A percentile compares a stretch with the other conserved stretches of the same genome.
These are phyloP conservation scores for Macroramphosus scolopax DNA, from an alignment of 2,797 vertebrate species.

Conservation along the genomic window DNA sequence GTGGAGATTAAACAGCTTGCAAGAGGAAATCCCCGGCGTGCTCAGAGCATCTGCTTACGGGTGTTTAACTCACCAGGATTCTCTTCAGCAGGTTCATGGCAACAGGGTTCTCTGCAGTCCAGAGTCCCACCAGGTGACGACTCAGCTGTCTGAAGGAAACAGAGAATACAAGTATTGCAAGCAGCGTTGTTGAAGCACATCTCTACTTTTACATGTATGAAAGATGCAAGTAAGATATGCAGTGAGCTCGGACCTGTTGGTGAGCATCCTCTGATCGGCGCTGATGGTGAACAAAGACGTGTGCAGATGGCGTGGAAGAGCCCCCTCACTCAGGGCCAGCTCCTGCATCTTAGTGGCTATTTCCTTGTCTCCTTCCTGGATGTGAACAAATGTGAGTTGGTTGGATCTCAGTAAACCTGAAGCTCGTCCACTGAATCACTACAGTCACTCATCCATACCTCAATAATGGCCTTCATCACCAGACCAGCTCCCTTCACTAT, in stretches of 20 bases:
- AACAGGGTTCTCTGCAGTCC: constrained; percentile 95
- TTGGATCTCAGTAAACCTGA: too few relatives aligned
- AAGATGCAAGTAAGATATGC: too few relatives aligned
- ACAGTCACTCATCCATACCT: constrained; percentile 79
- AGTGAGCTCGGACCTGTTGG: too few relatives aligned
- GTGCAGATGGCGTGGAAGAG: constrained; percentile 94
- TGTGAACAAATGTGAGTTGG: constrained; percentile 1
- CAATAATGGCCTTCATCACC: constrained; percentile 99
- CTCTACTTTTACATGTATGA: too few relatives aligned
- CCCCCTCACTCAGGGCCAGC: constrained; percentile 96
- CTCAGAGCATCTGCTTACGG: too few relatives aligned
- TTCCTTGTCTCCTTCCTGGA: constrained; percentile 97
- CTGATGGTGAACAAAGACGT: constrained; percentile 98
- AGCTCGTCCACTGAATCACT: too few relatives aligned
- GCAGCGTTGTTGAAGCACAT: too few relatives aligned
- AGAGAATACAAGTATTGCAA: too few relatives aligned
- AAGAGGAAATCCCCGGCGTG: too few relatives aligned
- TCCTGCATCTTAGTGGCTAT: constrained; percentile 99
- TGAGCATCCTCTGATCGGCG: constrained; percentile 96
- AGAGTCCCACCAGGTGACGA: constrained; percentile 96
- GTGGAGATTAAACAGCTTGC: too few relatives aligned
- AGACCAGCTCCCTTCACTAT: constrained; percentile 98
- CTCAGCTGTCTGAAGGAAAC: constrained; percentile 88
- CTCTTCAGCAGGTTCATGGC: constrained; percentile 95
- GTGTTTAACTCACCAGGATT: constrained; percentile 89